Percentiles rank a stretch among this genome's conserved stretches.
phyloP scores from a whole-genome alignment of 2,797 vertebrate genomes.

The Threskiornis aethiopicus region DNA sequence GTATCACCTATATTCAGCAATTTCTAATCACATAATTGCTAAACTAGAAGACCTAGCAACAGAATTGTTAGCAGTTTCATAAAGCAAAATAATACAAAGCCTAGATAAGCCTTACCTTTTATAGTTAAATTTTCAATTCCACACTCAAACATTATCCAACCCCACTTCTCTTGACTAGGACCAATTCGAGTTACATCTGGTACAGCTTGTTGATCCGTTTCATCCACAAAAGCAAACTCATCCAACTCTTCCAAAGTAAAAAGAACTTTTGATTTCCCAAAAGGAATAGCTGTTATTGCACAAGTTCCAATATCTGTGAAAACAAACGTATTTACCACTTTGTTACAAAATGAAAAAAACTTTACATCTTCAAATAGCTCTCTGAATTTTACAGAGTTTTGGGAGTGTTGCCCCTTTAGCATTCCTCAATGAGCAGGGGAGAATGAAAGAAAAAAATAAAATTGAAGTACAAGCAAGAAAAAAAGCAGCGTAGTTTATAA shows the following conservation, averaged over 20 bases:
- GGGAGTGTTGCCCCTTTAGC: not conserved
- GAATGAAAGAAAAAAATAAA: not conserved
- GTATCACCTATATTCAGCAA: not conserved
- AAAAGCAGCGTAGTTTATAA: not conserved
- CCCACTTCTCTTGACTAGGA: slow-evolving; percentile 93
- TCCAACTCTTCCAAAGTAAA: slow-evolving; percentile 96
- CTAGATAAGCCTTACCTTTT: slow-evolving; percentile 82
- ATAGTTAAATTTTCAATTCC: slow-evolving; percentile 97
- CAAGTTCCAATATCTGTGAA: slow-evolving; percentile 89
- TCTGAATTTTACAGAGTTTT: not conserved
- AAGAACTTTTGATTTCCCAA: slow-evolving; percentile 98
- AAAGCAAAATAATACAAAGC: not conserved
- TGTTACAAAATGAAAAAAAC: not conserved
- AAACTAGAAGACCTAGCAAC: not conserved
- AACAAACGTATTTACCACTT: not conserved
- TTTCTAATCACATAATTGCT: not conserved
- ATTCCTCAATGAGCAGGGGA: accelerated
- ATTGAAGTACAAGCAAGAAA: accelerated
- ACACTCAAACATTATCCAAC: slow-evolving; percentile 99
- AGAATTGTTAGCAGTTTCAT: not conserved
- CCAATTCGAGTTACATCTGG: slow-evolving; percentile 83
- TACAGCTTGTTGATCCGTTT: slow-evolving; percentile 84
- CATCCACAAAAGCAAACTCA: slow-evolving; percentile 92
- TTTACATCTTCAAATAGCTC: not conserved
- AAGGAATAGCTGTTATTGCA: slow-evolving; percentile 97